phyloP scores from a whole-genome alignment of 2,797 vertebrate species.

The Anabacerthia variegaticeps region DNA sequence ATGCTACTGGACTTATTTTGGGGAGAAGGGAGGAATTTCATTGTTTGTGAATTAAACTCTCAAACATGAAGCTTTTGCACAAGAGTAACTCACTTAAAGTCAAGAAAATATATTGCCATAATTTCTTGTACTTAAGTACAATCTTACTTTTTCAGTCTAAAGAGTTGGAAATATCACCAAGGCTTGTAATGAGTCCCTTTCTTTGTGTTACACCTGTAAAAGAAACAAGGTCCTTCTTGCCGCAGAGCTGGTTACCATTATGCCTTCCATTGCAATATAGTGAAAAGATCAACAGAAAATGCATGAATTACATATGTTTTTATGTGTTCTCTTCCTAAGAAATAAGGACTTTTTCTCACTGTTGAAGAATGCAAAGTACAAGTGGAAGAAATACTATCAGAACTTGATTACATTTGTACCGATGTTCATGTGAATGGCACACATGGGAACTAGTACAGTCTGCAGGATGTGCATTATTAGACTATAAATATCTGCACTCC shows the following conservation, averaged over 20 bases:
- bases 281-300: not conserved
- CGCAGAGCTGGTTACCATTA: not conserved
- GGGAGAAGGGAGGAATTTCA: accelerated
- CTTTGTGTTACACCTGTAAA: not conserved
- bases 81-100: not conserved
- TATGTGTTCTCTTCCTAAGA: not conserved
- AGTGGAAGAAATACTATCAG: not conserved
- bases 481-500: not conserved
- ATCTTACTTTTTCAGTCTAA: not conserved
- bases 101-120: not conserved
- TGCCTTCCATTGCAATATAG: not conserved
- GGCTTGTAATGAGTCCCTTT: not conserved
- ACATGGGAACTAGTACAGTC: not conserved
- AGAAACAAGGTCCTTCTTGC: not conserved
- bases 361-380: not conserved
- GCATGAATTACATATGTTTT: not conserved
- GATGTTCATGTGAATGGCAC: not conserved
- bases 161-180: not conserved
- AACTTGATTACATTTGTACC: not conserved
- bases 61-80: not conserved
- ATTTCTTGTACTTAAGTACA: not conserved
- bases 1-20: not conserved
- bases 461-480: not conserved
- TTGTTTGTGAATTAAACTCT: not conserved
- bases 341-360: not conserved